Conservation (phyloP, 1,140 invertebrate species). For the Pseudomyrmex cubaensis region DNA sequence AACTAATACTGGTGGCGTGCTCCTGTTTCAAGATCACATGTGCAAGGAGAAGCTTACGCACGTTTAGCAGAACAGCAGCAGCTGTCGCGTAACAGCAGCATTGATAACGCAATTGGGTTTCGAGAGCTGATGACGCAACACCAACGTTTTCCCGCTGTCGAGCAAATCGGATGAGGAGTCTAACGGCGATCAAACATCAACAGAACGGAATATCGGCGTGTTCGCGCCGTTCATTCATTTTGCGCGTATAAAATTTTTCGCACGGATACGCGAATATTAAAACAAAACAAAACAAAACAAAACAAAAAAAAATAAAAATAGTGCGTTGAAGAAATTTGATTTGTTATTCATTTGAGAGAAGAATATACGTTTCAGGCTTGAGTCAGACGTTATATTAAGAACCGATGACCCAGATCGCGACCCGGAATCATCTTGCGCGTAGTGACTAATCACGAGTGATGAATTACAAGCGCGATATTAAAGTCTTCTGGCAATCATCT, state of each 20-base stretch:
- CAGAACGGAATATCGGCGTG: neutral
- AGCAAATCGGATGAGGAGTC: neutral
- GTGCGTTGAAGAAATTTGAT: neutral
- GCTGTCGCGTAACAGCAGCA: conserved; percentile 61
- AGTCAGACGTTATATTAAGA: conserved; percentile 55
- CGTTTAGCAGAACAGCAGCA: conserved; percentile 33
- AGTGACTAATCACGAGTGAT: conserved; percentile 58
- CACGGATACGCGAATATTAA: neutral
- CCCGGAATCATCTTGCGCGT: conserved; percentile 34
- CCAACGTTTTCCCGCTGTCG: neutral
- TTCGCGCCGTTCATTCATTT: too few relatives aligned
- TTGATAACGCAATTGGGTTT: conserved; percentile 70
- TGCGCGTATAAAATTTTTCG: neutral
- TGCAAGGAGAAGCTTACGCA: conserved; percentile 10
- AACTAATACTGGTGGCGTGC: conserved; percentile 24
- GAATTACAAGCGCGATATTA: conserved; percentile 1
- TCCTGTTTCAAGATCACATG: conserved; percentile 49
- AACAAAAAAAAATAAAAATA: too few relatives aligned
- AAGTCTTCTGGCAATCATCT: conserved; percentile 26
- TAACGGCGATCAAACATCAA: neutral
- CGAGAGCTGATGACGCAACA: conserved; percentile 58
- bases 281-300: neutral
- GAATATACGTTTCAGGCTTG: conserved; percentile 31
- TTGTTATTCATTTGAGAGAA: neutral
- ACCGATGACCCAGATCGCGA: conserved; percentile 63